Evolutionary conservation across 2,113 vertebrate genomes (phyloP).

Genomic region (Fulica atra): DNA sequence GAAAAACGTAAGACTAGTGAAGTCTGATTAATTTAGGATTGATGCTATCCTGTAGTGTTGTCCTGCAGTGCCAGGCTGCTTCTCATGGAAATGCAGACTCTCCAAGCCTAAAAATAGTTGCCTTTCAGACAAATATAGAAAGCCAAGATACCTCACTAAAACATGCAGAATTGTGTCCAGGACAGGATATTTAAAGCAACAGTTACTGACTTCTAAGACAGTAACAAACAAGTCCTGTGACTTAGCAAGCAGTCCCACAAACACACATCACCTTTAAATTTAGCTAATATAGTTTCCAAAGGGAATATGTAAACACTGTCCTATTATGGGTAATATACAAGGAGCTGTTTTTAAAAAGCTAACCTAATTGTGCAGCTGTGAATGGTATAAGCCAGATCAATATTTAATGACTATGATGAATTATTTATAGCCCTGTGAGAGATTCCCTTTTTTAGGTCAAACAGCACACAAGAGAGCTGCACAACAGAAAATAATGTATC

Average conservation of each 20-base stretch:
- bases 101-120: not conserved
- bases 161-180: not conserved
- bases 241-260: not conserved
- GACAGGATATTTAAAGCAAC: slow-evolving; percentile 5
- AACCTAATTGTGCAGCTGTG: slow-evolving; percentile 63
- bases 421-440: slow-evolving; percentile 76
- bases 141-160: not conserved
- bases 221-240: not conserved
- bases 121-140: slow-evolving; percentile 22
- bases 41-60: not conserved
- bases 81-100: not conserved
- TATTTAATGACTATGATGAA: slow-evolving; percentile 78
- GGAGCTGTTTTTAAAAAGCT: slow-evolving; percentile 48
- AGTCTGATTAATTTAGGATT: not conserved
- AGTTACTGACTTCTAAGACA: slow-evolving; percentile 4
- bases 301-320: slow-evolving; percentile 39
- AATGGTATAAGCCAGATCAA: slow-evolving; percentile 74
- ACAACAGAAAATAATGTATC: slow-evolving; percentile 51
- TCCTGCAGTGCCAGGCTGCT: not conserved
- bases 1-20: not conserved
- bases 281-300: slow-evolving; percentile 31
- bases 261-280: slow-evolving; percentile 17
- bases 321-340: slow-evolving; percentile 31
- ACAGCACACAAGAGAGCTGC: slow-evolving; percentile 31
- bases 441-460: slow-evolving; percentile 59